A percentile compares a stretch with the other conserved stretches of the same genome.
Conservation (phyloP, 2,113 vertebrate species). For the Sakesphorus luctuosus region DNA sequence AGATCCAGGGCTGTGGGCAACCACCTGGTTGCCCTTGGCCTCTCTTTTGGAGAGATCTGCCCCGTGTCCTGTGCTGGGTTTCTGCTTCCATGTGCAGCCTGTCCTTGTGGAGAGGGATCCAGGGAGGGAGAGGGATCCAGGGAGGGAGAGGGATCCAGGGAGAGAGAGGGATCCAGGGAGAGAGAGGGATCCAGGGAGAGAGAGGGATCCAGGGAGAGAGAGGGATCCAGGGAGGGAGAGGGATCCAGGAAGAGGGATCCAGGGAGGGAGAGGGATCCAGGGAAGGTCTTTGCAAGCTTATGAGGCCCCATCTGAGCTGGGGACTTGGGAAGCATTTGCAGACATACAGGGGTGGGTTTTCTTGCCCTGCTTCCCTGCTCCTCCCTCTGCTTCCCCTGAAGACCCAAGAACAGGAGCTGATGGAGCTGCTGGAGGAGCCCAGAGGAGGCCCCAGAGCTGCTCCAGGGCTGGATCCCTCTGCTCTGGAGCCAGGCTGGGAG, state of each 20-base stretch:
- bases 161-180: background rate
- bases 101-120: background rate
- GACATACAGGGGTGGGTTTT: accelerated
- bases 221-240: too few species aligned
- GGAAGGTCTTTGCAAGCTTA: background rate
- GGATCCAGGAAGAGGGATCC: too few species aligned
- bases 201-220: background rate
- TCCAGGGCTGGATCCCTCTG: background rate
- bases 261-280: too few species aligned
- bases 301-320: background rate
- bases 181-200: background rate
- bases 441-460: background rate
- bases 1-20: background rate
- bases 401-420: background rate
- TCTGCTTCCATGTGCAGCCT: background rate
- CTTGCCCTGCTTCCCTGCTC: background rate
- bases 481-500: background rate
- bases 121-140: background rate
- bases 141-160: background rate
- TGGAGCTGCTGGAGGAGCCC: background rate
- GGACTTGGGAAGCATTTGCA: background rate
- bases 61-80: background rate
- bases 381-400: background rate
- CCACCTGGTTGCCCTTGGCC: background rate
- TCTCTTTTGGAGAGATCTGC: background rate